Evolutionary conservation across 2,797 vertebrate species (phyloP).

Genomic region (Gadopsis marmoratus): DNA sequence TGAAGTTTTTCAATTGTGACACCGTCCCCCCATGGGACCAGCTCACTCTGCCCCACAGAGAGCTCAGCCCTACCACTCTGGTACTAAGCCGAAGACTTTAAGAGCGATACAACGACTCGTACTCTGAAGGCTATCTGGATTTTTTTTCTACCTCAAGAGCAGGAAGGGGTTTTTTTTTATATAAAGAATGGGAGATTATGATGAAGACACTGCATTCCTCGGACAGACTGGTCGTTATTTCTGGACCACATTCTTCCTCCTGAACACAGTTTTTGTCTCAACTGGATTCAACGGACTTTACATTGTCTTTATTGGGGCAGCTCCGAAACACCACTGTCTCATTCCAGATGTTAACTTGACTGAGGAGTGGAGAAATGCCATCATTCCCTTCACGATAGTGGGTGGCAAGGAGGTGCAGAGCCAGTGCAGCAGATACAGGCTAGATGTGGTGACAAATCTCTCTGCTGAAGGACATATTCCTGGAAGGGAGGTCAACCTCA

Average conservation of each 20-base stretch:
- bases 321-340: slow-evolving; percentile 88
- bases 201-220: slow-evolving; percentile 86
- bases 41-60: slow-evolving; percentile 52
- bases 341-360: slow-evolving; percentile 88
- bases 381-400: slow-evolving; percentile 82
- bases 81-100: slow-evolving; percentile 47
- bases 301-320: slow-evolving; percentile 87
- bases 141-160: slow-evolving; percentile 27
- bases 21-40: slow-evolving; percentile 60
- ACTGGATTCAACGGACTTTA: slow-evolving; percentile 92
- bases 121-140: slow-evolving; percentile 42
- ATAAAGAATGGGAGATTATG: slow-evolving; percentile 87
- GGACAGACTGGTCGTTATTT: slow-evolving; percentile 90
- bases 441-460: slow-evolving; percentile 84
- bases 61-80: slow-evolving; percentile 49
- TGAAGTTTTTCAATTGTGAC: slow-evolving; percentile 43
- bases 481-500: slow-evolving; percentile 85
- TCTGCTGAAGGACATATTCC: slow-evolving; percentile 84
- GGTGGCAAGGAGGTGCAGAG: slow-evolving; percentile 75
- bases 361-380: slow-evolving; percentile 85
- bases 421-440: slow-evolving; percentile 80
- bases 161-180: slow-evolving; percentile 17
- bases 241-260: slow-evolving; percentile 88
- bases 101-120: slow-evolving; percentile 40
- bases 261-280: slow-evolving; percentile 90